These are phyloP conservation scores for Trichonephila inaurata DNA, from an alignment of 1,140 invertebrate genomes.

Conservation along the genomic window DNA sequence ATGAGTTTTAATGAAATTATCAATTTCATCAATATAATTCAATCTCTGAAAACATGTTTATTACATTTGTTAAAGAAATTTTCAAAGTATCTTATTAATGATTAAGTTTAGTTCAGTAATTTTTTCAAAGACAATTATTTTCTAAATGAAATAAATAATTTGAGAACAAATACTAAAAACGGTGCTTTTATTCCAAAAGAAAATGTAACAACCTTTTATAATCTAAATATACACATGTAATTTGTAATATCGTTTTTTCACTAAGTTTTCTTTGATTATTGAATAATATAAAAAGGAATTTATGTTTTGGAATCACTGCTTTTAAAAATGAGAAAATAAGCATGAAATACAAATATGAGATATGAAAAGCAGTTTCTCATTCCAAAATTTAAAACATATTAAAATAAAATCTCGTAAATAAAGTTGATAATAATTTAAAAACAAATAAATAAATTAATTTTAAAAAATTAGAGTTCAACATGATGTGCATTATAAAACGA, in stretches of 20 bases:
- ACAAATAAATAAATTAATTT: neutral
- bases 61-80: too few species aligned
- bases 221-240: neutral
- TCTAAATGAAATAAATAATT: neutral
- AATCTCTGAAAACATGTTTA: too few species aligned
- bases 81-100: too few species aligned
- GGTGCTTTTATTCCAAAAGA: neutral
- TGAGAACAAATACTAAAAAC: neutral
- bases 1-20: too few species aligned
- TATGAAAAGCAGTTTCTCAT: neutral
- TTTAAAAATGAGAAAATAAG: neutral
- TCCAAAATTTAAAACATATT: neutral
- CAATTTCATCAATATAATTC: too few species aligned
- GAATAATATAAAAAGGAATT: neutral
- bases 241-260: neutral
- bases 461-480: neutral
- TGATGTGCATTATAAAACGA: neutral
- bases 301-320: neutral
- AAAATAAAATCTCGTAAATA: neutral
- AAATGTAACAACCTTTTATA: neutral
- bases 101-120: too few species aligned
- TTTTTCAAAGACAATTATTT: neutral
- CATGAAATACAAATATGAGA: neutral
- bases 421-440: conserved; percentile 4
- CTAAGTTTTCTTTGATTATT: neutral